Conservation (phyloP, 1,140 invertebrate species). For the Heliconius nattereri region DNA sequence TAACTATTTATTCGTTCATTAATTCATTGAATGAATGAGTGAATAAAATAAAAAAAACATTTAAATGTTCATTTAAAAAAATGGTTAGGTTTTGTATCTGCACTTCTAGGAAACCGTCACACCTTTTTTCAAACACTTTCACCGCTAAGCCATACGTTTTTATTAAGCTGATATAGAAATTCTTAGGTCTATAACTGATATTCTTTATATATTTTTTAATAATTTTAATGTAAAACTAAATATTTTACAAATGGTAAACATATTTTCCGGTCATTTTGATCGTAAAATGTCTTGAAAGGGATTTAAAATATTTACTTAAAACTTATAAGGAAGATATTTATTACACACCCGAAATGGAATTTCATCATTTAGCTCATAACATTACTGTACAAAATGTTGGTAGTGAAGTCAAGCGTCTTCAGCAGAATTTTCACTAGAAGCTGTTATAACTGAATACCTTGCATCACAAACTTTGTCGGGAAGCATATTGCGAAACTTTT, state of each 20-base stretch:
- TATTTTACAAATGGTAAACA: background rate
- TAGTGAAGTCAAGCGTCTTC: conserved; percentile 18
- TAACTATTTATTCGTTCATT: background rate
- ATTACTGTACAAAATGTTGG: conserved; percentile 5
- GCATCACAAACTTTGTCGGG: conserved; percentile 48
- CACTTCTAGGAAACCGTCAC: too few species aligned
- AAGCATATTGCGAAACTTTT: conserved; percentile 64
- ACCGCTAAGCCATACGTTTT: too few species aligned
- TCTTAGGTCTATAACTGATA: too few species aligned
- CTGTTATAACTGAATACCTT: conserved; percentile 54
- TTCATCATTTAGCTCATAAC: conserved; percentile 4
- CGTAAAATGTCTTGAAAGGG: background rate
- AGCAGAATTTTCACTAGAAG: conserved; percentile 16
- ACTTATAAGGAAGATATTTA: conserved; percentile 1
- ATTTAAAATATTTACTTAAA: background rate
- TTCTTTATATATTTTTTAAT: too few species aligned
- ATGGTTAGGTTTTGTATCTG: too few species aligned
- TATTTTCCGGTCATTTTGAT: background rate
- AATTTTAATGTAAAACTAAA: too few species aligned
- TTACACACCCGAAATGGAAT: conserved; percentile 1
- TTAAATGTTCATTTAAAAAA: too few species aligned
- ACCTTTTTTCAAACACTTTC: too few species aligned
- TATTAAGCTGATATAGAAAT: too few species aligned
- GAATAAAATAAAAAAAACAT: too few species aligned
- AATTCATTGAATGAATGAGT: too few species aligned